Evolutionary conservation across 2,888 invertebrate species (phyloP), one percentile per base, ranked within the genome.

Genomic region (Apamea epomidion): DNA sequence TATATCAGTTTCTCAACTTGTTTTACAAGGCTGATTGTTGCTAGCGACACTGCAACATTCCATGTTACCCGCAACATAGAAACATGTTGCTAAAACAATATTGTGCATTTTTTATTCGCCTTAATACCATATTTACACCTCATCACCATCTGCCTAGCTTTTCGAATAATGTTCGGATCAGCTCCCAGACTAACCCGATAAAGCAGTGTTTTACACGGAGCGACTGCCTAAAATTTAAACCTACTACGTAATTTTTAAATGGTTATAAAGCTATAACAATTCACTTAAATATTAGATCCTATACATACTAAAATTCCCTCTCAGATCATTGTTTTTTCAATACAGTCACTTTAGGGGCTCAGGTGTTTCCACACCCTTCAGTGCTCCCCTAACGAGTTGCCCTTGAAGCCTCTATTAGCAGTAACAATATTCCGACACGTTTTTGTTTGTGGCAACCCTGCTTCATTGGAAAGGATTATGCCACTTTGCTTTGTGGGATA

Each of bases 371-470:
- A 68, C 80, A 77, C 78, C 80, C 78, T 82, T 82, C 83, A 87
- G 81, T 80, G 48, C 73, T 80, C 82, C 79, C 74, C 80, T 84
- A 88, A 88, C 85, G 83, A 87, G 83, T 32, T 69, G 78, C 70
- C 79, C 87, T 84, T 73, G 74, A 71, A 80, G 80, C 84, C 77
- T 87, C 87, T 91, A 92, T 92, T 92, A 91, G 90, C 90, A 91
- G 90, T 92, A 92, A 93, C 92, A 91, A 92, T 92, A 90, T 90
- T 88, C 89, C 86, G 88, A 92, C 93, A 92, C 89, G 90, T 91
- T 92, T 91, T 90, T 90, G 86, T 87, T 48, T 54, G 85, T 76
- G 45, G 76, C 83, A 80, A 82, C 86, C 86, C 87, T 85, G 76
- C 62, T 84, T 86, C 82, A 81, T 79, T 78, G 67, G 18, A 14